Conservation (phyloP, 1,140 invertebrate species). For the Drosophila nikananu region DNA sequence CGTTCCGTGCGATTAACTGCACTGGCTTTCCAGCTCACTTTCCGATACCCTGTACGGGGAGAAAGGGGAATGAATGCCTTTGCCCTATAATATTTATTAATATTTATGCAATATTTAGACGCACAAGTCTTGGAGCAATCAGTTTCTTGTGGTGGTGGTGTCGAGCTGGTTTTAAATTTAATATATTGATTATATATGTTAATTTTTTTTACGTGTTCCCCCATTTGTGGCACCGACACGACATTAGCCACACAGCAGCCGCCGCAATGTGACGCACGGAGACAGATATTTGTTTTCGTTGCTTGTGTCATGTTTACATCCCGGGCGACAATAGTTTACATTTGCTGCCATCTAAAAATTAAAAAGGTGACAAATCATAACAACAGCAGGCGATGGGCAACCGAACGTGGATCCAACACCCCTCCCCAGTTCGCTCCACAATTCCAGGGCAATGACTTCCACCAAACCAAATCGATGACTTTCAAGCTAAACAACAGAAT, state of each 20-base stretch:
- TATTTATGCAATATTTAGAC: not conserved
- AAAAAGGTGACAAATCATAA: constrained; percentile 79
- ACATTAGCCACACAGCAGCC: constrained; percentile 19
- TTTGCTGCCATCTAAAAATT: constrained; percentile 76
- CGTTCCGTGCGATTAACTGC: constrained; percentile 22
- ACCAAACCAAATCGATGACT: no score
- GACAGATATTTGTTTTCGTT: constrained; percentile 70
- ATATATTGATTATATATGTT: not conserved
- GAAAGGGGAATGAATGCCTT: not conserved
- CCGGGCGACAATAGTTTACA: constrained; percentile 75
- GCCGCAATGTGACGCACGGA: constrained; percentile 42
- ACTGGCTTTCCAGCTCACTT: not conserved
- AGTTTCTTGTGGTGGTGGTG: not conserved
- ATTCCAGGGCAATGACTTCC: not conserved
- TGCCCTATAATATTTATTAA: no score
- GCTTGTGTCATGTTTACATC: constrained; percentile 66
- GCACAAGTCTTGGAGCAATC: not conserved
- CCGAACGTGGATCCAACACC: not conserved
- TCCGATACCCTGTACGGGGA: constrained; percentile 1
- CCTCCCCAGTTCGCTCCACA: not conserved
- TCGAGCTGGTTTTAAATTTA: not conserved
- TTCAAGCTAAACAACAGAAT: not conserved
- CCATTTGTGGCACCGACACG: constrained; percentile 1
- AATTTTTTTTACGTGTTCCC: not conserved
- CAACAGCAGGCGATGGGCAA: constrained; percentile 50